Evolutionary conservation across 2,888 invertebrate species (phyloP).

Genomic region (Sarcophaga caerulescens): DNA sequence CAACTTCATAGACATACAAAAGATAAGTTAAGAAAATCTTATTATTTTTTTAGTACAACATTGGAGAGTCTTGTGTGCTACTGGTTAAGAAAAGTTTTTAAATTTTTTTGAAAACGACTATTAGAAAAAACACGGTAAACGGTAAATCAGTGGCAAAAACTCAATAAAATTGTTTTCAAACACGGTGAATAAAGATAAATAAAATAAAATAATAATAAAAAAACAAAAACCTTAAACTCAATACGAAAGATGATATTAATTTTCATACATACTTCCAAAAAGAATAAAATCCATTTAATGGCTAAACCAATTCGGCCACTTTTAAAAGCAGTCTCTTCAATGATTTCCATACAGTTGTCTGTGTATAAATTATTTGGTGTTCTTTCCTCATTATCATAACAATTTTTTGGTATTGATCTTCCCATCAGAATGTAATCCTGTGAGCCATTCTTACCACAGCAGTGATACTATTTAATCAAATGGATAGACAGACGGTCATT

Average conservation of each 20-base stretch:
- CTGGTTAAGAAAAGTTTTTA: too few relatives aligned
- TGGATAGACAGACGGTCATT: background rate
- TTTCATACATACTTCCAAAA: constrained; percentile 71
- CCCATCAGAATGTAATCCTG: constrained; percentile 74
- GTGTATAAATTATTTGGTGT: constrained; percentile 69
- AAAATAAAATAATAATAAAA: too few relatives aligned
- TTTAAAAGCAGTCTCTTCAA: constrained; percentile 73
- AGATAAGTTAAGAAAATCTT: too few relatives aligned
- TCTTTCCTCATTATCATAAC: constrained; percentile 71
- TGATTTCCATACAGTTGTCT: constrained; percentile 72
- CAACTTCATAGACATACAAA: too few relatives aligned
- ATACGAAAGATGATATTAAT: background rate
- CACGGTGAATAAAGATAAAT: too few relatives aligned
- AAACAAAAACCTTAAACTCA: too few relatives aligned
- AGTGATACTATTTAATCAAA: constrained; percentile 71
- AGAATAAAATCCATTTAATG: constrained; percentile 75
- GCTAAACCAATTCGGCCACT: constrained; percentile 74
- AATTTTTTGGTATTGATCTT: constrained; percentile 72
- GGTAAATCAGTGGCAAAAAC: too few relatives aligned
- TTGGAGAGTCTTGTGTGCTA: too few relatives aligned
- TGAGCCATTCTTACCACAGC: constrained; percentile 77
- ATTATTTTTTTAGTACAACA: too few relatives aligned
- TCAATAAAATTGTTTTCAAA: too few relatives aligned
- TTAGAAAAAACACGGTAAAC: too few relatives aligned
- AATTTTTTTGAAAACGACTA: too few relatives aligned